Conservation (phyloP, 2,113 vertebrate genomes). For the Tenebrosternarchus preto region DNA sequence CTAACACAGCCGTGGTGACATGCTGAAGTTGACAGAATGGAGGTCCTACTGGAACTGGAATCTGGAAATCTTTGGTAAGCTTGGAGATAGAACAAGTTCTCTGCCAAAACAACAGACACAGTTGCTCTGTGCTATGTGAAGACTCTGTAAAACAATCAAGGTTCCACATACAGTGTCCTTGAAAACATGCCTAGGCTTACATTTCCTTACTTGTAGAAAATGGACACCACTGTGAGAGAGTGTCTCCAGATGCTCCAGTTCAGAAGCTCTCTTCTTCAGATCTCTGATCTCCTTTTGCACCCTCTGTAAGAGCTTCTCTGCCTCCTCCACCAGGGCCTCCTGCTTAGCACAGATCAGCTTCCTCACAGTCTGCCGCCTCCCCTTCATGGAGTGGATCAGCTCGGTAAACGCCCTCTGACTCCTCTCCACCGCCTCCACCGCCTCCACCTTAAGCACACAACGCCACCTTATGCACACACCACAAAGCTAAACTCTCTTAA, state of each 20-base stretch:
- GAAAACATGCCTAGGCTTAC: too few relatives aligned
- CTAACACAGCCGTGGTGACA: slow-evolving; percentile 20
- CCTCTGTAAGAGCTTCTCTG: slow-evolving; percentile 29
- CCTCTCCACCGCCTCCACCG: not conserved
- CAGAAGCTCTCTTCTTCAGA: slow-evolving; percentile 37
- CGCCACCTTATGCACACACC: not conserved
- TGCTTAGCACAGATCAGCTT: slow-evolving; percentile 38
- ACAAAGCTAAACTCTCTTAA: too few relatives aligned
- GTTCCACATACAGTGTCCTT: too few relatives aligned
- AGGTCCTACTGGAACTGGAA: slow-evolving; percentile 17
- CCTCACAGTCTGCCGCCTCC: slow-evolving; percentile 20
- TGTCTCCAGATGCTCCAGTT: slow-evolving; percentile 44
- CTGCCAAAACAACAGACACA: not conserved
- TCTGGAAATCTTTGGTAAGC: not conserved
- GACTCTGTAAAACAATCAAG: too few relatives aligned
- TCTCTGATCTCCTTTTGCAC: slow-evolving; percentile 33
- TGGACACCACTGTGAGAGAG: slow-evolving; percentile 39
- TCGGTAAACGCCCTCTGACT: slow-evolving; percentile 25
- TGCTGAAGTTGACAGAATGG: slow-evolving; percentile 37
- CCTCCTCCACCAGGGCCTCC: slow-evolving; percentile 26
- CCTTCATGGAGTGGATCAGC: slow-evolving; percentile 25
- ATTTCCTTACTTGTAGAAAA: slow-evolving; percentile 50
- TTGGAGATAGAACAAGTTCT: not conserved
- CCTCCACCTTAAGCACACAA: slow-evolving; percentile 39
- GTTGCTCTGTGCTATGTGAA: not conserved